phyloP scores from a whole-genome alignment of 2,888 invertebrate species.

The Chrysodeixis includens region DNA sequence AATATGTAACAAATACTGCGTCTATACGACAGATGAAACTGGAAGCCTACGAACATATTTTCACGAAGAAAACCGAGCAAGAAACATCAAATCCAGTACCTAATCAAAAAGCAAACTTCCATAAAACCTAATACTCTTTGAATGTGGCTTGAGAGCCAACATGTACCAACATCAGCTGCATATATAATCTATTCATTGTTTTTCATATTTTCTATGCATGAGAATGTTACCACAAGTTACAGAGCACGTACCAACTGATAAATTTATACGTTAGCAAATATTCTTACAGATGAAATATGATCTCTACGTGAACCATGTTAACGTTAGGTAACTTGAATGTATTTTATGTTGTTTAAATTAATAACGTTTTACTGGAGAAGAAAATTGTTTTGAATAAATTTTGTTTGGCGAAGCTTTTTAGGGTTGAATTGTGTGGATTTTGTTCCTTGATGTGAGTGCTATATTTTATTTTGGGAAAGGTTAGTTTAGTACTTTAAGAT shows the following conservation, averaged over 20 bases:
- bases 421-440: neutral
- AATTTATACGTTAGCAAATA: slow-evolving; percentile 54
- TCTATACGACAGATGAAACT: no score
- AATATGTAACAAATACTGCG: no score
- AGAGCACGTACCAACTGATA: slow-evolving; percentile 46
- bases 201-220: slow-evolving; percentile 59
- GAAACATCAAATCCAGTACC: neutral
- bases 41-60: no score
- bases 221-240: slow-evolving; percentile 38
- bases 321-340: slow-evolving; percentile 13
- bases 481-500: no score
- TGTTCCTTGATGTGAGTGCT: neutral
- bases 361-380: slow-evolving; percentile 1
- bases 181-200: slow-evolving; percentile 56
- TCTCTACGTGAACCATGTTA: slow-evolving; percentile 48
- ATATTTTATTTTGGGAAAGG: neutral
- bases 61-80: no score
- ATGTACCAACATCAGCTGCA: slow-evolving; percentile 38
- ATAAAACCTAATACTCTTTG: slow-evolving; percentile 26
- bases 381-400: slow-evolving; percentile 2
- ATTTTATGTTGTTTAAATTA: slow-evolving; percentile 31
- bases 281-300: slow-evolving; percentile 46
- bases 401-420: neutral
- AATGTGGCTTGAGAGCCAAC: slow-evolving; percentile 32
- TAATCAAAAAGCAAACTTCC: neutral